Evolutionary conservation across 1,140 invertebrate genomes (phyloP).

Genomic region (Eumeta japonica): DNA sequence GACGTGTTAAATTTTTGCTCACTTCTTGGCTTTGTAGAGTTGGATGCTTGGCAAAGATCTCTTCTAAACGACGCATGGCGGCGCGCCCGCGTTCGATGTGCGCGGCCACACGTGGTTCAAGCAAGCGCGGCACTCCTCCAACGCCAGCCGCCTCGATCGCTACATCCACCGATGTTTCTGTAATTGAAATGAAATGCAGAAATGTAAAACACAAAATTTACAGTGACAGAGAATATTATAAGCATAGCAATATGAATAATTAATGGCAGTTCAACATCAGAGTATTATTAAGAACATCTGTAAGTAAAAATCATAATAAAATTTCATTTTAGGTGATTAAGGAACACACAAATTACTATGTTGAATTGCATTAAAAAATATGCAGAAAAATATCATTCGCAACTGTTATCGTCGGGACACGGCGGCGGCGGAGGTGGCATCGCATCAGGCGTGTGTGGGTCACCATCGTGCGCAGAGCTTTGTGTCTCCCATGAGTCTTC

Average conservation of each 20-base stretch:
- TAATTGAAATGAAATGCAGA: too few relatives aligned
- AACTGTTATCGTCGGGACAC: too few relatives aligned
- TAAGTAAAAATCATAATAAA: too few relatives aligned
- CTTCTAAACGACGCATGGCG: constrained; percentile 72
- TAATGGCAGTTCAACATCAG: too few relatives aligned
- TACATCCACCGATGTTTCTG: constrained; percentile 47
- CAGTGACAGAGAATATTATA: too few relatives aligned
- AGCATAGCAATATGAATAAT: too few relatives aligned
- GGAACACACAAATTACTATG: too few relatives aligned
- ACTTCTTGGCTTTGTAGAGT: constrained; percentile 70
- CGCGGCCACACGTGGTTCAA: constrained; percentile 66
- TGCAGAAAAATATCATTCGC: too few relatives aligned
- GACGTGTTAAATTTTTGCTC: constrained; percentile 4
- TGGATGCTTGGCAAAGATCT: constrained; percentile 74
- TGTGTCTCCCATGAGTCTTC: constrained; percentile 83
- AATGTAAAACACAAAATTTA: too few relatives aligned
- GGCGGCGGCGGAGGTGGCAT: constrained; percentile 26
- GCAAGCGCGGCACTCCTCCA: constrained; percentile 43
- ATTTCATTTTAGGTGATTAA: too few relatives aligned
- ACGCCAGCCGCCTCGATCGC: constrained; percentile 66
- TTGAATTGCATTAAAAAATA: too few relatives aligned
- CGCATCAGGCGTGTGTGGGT: constrained; percentile 29
- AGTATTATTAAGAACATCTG: too few relatives aligned
- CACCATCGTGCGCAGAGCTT: constrained; percentile 49
- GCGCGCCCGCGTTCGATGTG: constrained; percentile 74